Evolutionary conservation across 2,113 vertebrate species (phyloP), one percentile per base, ranked within the genome.

Genomic region (Bungarus multicinctus): DNA sequence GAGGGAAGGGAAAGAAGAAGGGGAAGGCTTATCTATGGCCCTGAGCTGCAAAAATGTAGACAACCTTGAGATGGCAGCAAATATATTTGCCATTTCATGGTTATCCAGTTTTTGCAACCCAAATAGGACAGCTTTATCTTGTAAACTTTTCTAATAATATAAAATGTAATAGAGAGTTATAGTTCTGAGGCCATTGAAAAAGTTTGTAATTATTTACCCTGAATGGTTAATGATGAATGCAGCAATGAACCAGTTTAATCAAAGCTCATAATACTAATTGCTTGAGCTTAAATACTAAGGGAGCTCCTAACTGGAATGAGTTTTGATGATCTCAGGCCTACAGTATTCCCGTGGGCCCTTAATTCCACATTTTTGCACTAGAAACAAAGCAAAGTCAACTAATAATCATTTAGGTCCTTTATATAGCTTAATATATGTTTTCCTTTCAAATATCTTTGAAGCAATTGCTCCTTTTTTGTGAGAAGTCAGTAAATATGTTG

Each of bases 241-340:
- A 60, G 47, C 45, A 16, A 58, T 94, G 94, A 27, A 93, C 57
- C 0, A 89, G 87, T 93, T 95, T 95, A 94, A 94, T 92, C 52
- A 88, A 95, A 93, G 27, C 93, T 58, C 91, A 2, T 92, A 88
- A 89, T 93, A 94, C 91, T 96, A 95, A 91, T 94, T 94, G 69
- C 52, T 95, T 86, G 55, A 69, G 87, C 25, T 74, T 2, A 0
- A 91, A 20, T 94, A n/a, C 91, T 64, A 89, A 9, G 55, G 45
- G 91, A 34, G 45, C 88, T 92, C 43, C 55, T 39, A 25, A 90
- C 27, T 23, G 18, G 93, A 94, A 91, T 23, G 94, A 96, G 91
- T 54, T 90, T 57, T 95, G 55, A 92, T 93, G 20, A 96, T 95
- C 45, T 64, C 74, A 96, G 58, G 60, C 95, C 30, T 23, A 91